These are phyloP conservation scores for Eupithecia insigniata DNA, from an alignment of 2,888 invertebrate species.

Conservation along the genomic window DNA sequence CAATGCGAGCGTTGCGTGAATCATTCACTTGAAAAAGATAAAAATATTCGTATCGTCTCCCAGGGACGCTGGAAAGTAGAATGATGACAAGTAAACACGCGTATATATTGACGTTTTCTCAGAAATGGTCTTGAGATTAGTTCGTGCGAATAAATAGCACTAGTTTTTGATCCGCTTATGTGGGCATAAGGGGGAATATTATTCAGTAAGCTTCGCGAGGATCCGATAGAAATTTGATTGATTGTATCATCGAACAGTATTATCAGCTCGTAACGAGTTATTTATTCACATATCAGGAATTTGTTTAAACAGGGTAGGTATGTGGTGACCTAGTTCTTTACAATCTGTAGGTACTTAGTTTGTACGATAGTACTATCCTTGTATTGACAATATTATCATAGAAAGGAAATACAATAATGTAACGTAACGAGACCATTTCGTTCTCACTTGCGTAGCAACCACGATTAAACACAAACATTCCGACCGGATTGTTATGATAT, in stretches of 20 bases:
- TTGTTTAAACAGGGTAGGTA: neutral
- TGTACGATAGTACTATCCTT: neutral
- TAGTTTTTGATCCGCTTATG: slow-evolving; percentile 19
- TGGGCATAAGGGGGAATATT: neutral
- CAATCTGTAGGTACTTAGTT: neutral
- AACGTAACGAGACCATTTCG: neutral
- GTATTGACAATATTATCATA: slow-evolving; percentile 3
- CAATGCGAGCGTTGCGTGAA: slow-evolving; percentile 52
- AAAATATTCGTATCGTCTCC: slow-evolving; percentile 67
- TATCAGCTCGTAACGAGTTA: neutral
- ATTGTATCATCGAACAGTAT: neutral
- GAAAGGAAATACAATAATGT: neutral
- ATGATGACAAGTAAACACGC: slow-evolving; percentile 61
- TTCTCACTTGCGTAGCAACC: slow-evolving; percentile 1
- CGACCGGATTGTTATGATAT: slow-evolving; percentile 14
- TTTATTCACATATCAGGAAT: neutral
- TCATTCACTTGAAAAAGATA: slow-evolving; percentile 58
- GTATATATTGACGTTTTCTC: slow-evolving; percentile 64
- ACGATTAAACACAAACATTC: neutral
- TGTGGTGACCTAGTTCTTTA: slow-evolving; percentile 7
- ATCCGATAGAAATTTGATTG: neutral
- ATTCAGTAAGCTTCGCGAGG: neutral
- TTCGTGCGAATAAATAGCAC: slow-evolving; percentile 54
- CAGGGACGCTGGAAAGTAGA: slow-evolving; percentile 61
- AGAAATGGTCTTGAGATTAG: slow-evolving; percentile 60